Conservation (phyloP, 2,113 vertebrate genomes). For the Isurus oxyrinchus region DNA sequence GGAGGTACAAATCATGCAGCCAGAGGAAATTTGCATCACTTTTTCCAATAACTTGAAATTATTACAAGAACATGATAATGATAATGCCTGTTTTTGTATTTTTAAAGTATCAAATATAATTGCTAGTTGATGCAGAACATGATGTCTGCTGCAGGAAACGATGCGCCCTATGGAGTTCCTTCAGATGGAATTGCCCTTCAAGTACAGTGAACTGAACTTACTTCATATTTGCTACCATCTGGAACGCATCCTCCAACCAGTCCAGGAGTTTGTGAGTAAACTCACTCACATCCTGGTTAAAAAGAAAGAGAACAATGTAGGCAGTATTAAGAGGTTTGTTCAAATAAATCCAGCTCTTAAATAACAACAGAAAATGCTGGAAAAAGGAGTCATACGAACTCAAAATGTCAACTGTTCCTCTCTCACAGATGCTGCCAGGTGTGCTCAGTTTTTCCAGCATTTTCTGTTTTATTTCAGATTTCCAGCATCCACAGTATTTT, state of each 20-base stretch:
- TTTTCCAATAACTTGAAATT: neutral
- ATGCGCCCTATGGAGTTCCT: neutral
- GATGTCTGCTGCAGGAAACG: neutral
- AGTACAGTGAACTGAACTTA: conserved; percentile 53
- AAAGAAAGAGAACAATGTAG: conserved; percentile 34
- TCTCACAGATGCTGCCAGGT: too few species aligned
- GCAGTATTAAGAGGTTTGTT: neutral
- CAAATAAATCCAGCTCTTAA: neutral
- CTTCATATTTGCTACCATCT: conserved; percentile 77
- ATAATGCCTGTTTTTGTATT: neutral
- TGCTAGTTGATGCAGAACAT: neutral
- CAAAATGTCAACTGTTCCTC: too few species aligned
- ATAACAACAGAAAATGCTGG: too few species aligned
- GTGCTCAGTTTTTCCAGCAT: too few species aligned
- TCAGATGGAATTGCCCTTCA: neutral
- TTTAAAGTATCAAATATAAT: neutral
- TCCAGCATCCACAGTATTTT: too few species aligned
- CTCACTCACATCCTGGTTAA: conserved; percentile 89
- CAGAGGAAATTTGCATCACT: neutral
- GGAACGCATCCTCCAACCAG: conserved; percentile 93
- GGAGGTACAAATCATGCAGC: neutral
- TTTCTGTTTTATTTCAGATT: too few species aligned
- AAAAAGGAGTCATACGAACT: too few species aligned
- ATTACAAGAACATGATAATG: neutral
- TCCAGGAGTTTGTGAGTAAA: conserved; percentile 96